These are phyloP conservation scores for Neoitamus cyanurus DNA, from an alignment of 2,888 invertebrate genomes.

Conservation along the genomic window DNA sequence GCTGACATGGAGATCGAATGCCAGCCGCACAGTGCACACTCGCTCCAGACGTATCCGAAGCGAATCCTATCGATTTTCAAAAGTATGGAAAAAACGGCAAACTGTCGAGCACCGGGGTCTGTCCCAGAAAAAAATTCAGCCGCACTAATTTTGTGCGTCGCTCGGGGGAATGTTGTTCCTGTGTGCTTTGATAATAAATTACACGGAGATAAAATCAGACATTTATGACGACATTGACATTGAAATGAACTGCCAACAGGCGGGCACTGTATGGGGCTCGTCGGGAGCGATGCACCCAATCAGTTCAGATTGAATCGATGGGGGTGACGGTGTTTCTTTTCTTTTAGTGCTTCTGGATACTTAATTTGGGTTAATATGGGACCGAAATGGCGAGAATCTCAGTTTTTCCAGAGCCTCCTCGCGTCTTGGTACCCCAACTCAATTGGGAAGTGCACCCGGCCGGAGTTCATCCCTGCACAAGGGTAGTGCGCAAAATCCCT, in stretches of 20 bases:
- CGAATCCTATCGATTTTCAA: slow-evolving; percentile 36
- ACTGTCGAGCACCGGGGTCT: neutral
- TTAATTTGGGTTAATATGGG: neutral
- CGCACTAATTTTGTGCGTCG: slow-evolving; percentile 34
- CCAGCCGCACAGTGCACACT: neutral
- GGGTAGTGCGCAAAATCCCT: slow-evolving; percentile 46
- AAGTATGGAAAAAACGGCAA: neutral
- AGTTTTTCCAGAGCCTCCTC: neutral
- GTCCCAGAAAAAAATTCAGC: slow-evolving; percentile 6
- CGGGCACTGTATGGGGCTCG: slow-evolving; percentile 25
- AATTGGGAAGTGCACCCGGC: neutral
- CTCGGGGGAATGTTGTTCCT: slow-evolving; percentile 22
- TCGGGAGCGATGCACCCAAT: slow-evolving; percentile 32
- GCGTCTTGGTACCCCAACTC: neutral
- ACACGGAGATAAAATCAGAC: slow-evolving; percentile 56
- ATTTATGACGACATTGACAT: slow-evolving; percentile 58
- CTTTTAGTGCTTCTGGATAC: neutral
- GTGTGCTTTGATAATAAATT: slow-evolving; percentile 54
- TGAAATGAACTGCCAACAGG: slow-evolving; percentile 54
- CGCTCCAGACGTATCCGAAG: neutral
- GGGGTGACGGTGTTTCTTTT: neutral
- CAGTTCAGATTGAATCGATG: neutral
- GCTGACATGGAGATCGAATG: neutral
- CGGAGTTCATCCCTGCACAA: neutral
- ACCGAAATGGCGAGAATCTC: neutral